Evolutionary conservation across 37 sponge, comb jelly and placozoan genomes (phyloP), one percentile per base, ranked within the genome.

Genomic region (Beroe ovata): DNA sequence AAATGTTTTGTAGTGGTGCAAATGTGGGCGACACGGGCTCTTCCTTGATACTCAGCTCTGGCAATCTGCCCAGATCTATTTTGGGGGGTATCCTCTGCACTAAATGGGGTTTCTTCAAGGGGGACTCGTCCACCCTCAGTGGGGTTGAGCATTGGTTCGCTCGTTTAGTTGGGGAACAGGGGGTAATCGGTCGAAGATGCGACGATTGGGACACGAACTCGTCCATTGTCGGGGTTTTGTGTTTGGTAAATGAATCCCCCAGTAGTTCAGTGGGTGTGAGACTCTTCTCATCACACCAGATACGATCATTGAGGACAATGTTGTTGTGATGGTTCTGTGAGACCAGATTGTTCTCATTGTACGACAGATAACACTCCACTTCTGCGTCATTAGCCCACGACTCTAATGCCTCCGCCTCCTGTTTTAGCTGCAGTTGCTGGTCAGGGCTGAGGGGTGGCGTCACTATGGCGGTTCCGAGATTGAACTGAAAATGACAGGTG

Each of bases 401-500:
- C 11, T 77, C 84, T 4, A 66, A 4, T 6, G 69, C 69, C 36
- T 66, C 69, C 16, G 69, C 36, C 28, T 77, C 84, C 21, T 42
- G 42, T 25, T 77, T 77, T 4, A 42, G 84, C 25, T 77, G 42
- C 16, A 77, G 42, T 16, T 77, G 54, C 28, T 77, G 84, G 22
- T 77, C 84, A 33, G 84, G 84, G 47, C 36, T 32, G 18, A 77
- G 47, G 11, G 84, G 84, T 1, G 84, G 84, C 11, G 84, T 77
- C 54, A 35, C 36, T 14, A 77, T 30, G 38, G 33, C 36, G 35
- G 63, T 4, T 4, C 71, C 71, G 4, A 69, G 71, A 25, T 77
- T 77, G 47, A 77, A 42, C 84, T 77, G 84, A 77, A 42, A 77
- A 62, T 26, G 21, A n/a, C n/a, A n/a, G n/a, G n/a, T n/a, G n/a